Conservation (phyloP, 2,797 vertebrate species). For the Sphaeramia orbicularis region DNA sequence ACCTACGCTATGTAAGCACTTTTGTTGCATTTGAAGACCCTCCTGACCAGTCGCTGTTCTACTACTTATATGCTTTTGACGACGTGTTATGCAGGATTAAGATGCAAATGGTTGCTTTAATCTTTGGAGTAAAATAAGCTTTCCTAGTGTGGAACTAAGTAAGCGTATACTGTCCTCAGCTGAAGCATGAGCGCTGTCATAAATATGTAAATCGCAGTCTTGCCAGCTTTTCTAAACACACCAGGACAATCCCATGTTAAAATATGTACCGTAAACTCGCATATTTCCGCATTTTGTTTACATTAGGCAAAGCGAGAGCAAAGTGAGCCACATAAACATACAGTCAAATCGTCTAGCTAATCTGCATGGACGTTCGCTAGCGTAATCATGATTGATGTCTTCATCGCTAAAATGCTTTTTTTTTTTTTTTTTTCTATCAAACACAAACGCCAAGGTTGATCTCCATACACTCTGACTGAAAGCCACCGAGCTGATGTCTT, state of each 20-base stretch:
- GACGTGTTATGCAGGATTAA: constrained; percentile 60
- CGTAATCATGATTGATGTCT: constrained; percentile 55
- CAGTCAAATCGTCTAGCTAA: constrained; percentile 32
- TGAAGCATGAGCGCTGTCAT: constrained; percentile 33
- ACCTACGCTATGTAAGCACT: constrained; percentile 62
- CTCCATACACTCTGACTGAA: constrained; percentile 46
- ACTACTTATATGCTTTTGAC: constrained; percentile 41
- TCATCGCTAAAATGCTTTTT: constrained; percentile 25
- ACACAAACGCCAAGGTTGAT: constrained; percentile 1
- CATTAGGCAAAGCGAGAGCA: background rate
- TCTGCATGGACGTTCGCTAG: constrained; percentile 18
- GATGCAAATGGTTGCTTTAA: constrained; percentile 73
- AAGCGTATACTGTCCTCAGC: constrained; percentile 30
- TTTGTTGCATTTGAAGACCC: constrained; percentile 51
- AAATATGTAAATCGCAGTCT: constrained; percentile 64
- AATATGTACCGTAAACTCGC: constrained; percentile 20
- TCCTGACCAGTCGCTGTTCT: constrained; percentile 47
- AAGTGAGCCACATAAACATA: background rate
- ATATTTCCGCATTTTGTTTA: constrained; percentile 10
- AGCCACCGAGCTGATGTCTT: constrained; percentile 51
- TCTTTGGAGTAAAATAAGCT: constrained; percentile 65
- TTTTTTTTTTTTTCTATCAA: constrained; percentile 10
- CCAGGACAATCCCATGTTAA: constrained; percentile 9
- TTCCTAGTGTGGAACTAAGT: constrained; percentile 51
- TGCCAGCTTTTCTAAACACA: constrained; percentile 20